These are phyloP conservation scores for Drosophila anceps DNA, from an alignment of 2,888 invertebrate species.

Conservation along the genomic window DNA sequence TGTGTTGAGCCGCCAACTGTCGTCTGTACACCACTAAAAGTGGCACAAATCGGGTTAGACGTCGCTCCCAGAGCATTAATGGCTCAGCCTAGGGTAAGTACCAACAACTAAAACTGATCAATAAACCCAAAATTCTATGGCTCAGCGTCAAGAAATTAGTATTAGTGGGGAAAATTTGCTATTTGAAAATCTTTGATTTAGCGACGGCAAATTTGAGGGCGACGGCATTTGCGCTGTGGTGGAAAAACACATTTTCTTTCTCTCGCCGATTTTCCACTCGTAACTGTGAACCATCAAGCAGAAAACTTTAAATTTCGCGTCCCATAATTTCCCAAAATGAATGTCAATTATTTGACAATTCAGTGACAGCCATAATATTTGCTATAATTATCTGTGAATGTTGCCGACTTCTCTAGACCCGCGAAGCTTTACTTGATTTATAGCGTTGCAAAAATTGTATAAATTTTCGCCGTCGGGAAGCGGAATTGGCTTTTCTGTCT, in stretches of 20 bases:
- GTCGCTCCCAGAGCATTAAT: slow-evolving; percentile 86
- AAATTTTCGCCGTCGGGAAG: slow-evolving; percentile 4
- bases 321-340: background rate
- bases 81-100: slow-evolving; percentile 86
- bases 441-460: background rate
- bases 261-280: background rate
- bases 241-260: background rate
- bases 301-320: background rate
- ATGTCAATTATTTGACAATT: background rate
- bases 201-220: slow-evolving; percentile 27
- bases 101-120: background rate
- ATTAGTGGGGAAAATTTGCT: background rate
- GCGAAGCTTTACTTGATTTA: slow-evolving; percentile 13
- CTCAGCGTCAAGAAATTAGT: slow-evolving; percentile 19
- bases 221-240: slow-evolving; percentile 13
- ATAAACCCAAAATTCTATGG: background rate
- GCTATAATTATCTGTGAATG: background rate
- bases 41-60: slow-evolving; percentile 86
- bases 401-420: background rate
- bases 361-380: background rate
- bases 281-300: background rate
- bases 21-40: slow-evolving; percentile 83
- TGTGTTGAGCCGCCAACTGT: slow-evolving; percentile 81
- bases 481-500: background rate
- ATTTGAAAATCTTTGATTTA: background rate